Evolutionary conservation across 2,888 invertebrate genomes (phyloP).

Genomic region (Fissipunctia ypsillon): DNA sequence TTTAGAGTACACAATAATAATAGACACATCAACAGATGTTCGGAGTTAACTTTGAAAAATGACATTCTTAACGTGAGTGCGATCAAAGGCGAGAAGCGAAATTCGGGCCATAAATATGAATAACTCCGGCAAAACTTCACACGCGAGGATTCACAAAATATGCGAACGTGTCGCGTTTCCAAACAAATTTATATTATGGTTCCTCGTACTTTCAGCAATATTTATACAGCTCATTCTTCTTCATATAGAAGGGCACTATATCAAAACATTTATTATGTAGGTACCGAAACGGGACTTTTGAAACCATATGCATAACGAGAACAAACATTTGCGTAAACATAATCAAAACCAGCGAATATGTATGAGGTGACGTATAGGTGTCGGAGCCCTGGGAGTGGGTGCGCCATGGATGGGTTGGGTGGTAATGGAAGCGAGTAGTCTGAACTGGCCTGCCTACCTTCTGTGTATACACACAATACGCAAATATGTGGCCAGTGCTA

Average conservation of each 20-base stretch:
- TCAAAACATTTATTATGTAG: slow-evolving; percentile 58
- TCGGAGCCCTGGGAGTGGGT: slow-evolving; percentile 52
- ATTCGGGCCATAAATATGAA: slow-evolving; percentile 71
- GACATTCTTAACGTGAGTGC: slow-evolving; percentile 60
- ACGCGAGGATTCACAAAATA: slow-evolving; percentile 76
- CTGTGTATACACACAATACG: slow-evolving; percentile 47
- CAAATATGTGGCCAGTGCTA: slow-evolving; percentile 58
- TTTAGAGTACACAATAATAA: slow-evolving; percentile 49
- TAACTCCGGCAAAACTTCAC: slow-evolving; percentile 71
- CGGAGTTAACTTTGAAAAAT: slow-evolving; percentile 60
- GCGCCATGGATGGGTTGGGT: slow-evolving; percentile 59
- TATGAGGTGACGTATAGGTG: slow-evolving; percentile 72
- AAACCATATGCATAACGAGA: slow-evolving; percentile 62
- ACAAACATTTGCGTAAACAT: slow-evolving; percentile 77
- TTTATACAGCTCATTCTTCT: slow-evolving; percentile 66
- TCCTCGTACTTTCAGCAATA: slow-evolving; percentile 59
- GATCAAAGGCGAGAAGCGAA: slow-evolving; percentile 66
- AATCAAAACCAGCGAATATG: slow-evolving; percentile 77
- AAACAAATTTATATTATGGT: slow-evolving; percentile 72
- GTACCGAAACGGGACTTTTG: slow-evolving; percentile 42
- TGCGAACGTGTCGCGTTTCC: slow-evolving; percentile 71
- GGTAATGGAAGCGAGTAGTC: slow-evolving; percentile 54
- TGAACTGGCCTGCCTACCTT: slow-evolving; percentile 49
- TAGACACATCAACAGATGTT: slow-evolving; percentile 62
- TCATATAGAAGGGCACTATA: slow-evolving; percentile 43